Evolutionary conservation across 2,888 invertebrate genomes (phyloP), one percentile per base, ranked within the genome.

Genomic region (Apotomis turbidana): DNA sequence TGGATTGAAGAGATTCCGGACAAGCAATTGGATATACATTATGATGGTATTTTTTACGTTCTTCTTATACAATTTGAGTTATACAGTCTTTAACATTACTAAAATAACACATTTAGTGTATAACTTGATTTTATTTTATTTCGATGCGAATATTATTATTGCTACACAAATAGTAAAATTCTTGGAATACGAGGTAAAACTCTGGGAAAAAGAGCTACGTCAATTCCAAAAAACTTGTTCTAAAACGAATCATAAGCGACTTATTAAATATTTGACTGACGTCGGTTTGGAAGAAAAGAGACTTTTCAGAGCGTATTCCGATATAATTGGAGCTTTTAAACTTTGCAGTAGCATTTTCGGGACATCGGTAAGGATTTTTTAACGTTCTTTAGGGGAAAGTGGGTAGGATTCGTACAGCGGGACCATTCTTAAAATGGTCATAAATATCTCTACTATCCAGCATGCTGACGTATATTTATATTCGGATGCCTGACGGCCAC

Each of bases 311-410:
- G 61, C 69, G 5, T 69, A 69, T 10, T n/a, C 38, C 38, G 15
- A 69, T 5, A 62, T 69, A 8, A 62, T 62, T 46, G 49, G 9
- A 49, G 69, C 69, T 3, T 69, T 57, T n/a, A 62, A 27, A 4
- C 62, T 69, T 3, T 62, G 62, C 13, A 3, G 15, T 12, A n/a
- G n/a, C 8, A 6, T 62, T 12, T 69, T 61, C 3, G 55, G 61
- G 3, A 38, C 61, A 15, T 49, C 61, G 27, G 69, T 69, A 41
- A 69, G 69, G 8, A 46, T 5, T 4, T 54, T 63, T 8, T 6
- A 12, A 27, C 12, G 9, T 62, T 1, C 4, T 38, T 36, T 13
- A 9, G 5, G 15, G 3, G 27, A 27, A 8, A 44, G 0, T 44
- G 44, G 44, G 5, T 6, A 44, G 8, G 44, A 44, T 5, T 5